Conservation (phyloP, 1,140 invertebrate species). For the Tetramorium alpestre region DNA sequence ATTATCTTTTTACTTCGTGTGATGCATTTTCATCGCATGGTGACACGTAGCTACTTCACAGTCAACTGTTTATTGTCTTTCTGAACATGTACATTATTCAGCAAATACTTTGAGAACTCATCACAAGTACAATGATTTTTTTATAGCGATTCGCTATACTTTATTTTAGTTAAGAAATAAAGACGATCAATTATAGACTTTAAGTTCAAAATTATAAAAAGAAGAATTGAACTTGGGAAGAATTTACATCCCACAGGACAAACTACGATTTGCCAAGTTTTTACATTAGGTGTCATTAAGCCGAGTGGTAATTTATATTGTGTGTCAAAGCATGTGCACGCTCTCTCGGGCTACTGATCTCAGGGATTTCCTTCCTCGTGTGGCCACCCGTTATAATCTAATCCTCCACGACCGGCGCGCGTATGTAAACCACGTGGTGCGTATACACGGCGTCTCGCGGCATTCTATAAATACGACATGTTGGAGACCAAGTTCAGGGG, state of each 20-base stretch:
- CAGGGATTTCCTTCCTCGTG: constrained; percentile 34
- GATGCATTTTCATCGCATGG: background rate
- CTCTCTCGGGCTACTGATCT: background rate
- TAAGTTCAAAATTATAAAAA: background rate
- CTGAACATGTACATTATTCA: background rate
- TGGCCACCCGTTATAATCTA: constrained; percentile 68
- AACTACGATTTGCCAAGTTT: background rate
- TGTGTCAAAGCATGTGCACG: background rate
- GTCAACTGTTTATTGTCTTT: background rate
- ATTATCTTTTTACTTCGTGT: background rate
- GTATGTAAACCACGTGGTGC: constrained; percentile 72
- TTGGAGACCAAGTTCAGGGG: constrained; percentile 83
- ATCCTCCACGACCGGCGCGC: constrained; percentile 64
- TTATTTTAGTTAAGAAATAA: background rate
- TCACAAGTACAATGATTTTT: background rate
- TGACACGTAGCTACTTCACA: background rate
- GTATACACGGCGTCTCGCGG: constrained; percentile 68
- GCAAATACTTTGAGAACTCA: background rate
- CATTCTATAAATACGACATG: constrained; percentile 80
- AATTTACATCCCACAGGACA: background rate
- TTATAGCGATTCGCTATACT: background rate
- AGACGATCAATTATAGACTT: background rate
- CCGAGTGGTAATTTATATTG: constrained; percentile 16
- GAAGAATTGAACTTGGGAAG: background rate
- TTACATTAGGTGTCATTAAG: background rate